Evolutionary conservation across 2,888 invertebrate species (phyloP), one percentile per base, ranked within the genome.

Genomic region (Melinaea marsaeus): DNA sequence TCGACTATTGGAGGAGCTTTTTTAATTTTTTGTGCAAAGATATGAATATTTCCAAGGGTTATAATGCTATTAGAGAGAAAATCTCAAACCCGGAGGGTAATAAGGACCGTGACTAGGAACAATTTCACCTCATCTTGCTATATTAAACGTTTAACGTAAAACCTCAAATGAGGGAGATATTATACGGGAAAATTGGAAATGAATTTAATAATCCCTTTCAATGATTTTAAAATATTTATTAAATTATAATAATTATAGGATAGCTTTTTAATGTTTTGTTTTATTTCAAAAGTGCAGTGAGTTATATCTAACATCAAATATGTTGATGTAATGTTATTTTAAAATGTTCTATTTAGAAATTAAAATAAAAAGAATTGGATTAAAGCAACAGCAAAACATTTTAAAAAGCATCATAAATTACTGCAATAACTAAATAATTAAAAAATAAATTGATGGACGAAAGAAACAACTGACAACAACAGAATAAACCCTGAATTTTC

Each of bases 41-140:
- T 80, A 79, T 80, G 79, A 82, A 81, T 84, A 82, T 82, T 81
- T 80, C 75, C 73, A 75, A 78, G 81, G 84, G 82, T 79, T 83
- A 83, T 84, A 84, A 86, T 83, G 78, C 84, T 84, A 87, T 89
- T 85, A 87, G 84, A 86, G 84, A 83, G 86, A 86, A 85, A 86
- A 84, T 79, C 76, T 81, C 83, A 81, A 85, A 79, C 80, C 82
- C 75, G 71, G 62, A 69, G 69, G 76, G 88, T 87, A 89, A 89
- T 89, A 89, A 87, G 83, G 73, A 79, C 82, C 89, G 84, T 90
- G 90, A 90, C 89, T 85, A 68, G 76, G 81, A 80, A 83, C 81
- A 84, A 84, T 87, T 84, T 79, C 74, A 76, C 79, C 82, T 79
- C 81, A 81, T 84, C 83, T 80, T 76, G 77, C 84, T 80, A 85